A percentile compares a stretch with the other conserved stretches of the same genome.
Conservation (phyloP, 2,113 vertebrate genomes). For the Mustela nigripes region DNA sequence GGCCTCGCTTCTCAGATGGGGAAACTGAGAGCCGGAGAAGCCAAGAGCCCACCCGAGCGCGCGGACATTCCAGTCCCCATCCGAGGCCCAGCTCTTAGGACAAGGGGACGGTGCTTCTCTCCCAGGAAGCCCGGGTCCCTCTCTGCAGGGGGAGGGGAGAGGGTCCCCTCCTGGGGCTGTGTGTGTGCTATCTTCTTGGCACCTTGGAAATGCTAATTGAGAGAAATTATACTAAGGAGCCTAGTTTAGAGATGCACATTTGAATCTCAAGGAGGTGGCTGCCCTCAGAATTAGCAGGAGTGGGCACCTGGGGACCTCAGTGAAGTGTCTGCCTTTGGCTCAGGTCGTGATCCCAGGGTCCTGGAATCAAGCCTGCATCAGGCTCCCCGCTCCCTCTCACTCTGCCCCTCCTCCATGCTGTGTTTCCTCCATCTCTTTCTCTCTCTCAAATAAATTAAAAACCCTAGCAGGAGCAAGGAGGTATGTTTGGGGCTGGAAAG, state of each 20-base stretch:
- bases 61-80: neutral
- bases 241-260: constrained; percentile 83
- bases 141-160: neutral
- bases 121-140: neutral
- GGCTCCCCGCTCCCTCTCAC: too few relatives aligned
- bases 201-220: constrained; percentile 87
- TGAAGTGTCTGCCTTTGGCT: neutral
- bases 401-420: too few relatives aligned
- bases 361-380: too few relatives aligned
- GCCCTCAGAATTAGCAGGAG: constrained; percentile 85
- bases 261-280: constrained; percentile 87
- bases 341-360: too few relatives aligned
- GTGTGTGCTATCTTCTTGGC: constrained; percentile 1
- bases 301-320: neutral
- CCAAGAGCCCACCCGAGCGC: neutral
- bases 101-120: fast-evolving
- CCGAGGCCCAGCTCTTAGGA: neutral
- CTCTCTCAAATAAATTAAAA: too few relatives aligned
- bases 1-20: neutral
- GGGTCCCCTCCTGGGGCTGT: neutral
- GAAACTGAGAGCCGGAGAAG: neutral
- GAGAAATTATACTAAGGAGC: constrained; percentile 88
- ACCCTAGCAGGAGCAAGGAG: constrained; percentile 53
- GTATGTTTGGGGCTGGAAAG: neutral
- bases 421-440: too few relatives aligned